A percentile compares a stretch with the other conserved stretches of the same genome.
Conservation (phyloP, 2,888 invertebrate genomes). For the Pyrgus malvae region DNA sequence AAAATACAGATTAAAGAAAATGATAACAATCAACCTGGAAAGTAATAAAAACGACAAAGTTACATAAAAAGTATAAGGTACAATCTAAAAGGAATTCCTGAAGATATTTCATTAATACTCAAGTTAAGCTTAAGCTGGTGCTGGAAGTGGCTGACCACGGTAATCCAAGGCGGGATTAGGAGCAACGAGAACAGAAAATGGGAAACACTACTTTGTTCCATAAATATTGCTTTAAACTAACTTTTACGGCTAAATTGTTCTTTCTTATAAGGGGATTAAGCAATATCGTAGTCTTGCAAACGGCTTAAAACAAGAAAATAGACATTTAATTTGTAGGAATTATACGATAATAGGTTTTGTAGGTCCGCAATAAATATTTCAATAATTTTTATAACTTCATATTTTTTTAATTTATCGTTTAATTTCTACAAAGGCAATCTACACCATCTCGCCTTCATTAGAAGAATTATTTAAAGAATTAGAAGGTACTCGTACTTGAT, state of each 20-base stretch:
- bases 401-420: too few relatives aligned
- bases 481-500: too few relatives aligned
- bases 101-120: constrained; percentile 24
- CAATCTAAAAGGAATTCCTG: background rate
- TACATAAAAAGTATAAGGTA: background rate
- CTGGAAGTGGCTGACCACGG: constrained; percentile 27
- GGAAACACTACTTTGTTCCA: constrained; percentile 19
- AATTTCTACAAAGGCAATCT: too few relatives aligned
- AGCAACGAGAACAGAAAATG: constrained; percentile 22
- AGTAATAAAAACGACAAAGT: constrained; percentile 15
- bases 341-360: too few relatives aligned
- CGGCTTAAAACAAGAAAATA: background rate
- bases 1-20: too few relatives aligned
- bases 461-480: too few relatives aligned
- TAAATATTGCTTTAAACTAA: constrained; percentile 22
- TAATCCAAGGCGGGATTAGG: constrained; percentile 26
- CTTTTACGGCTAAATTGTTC: constrained; percentile 5
- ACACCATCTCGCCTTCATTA: too few relatives aligned
- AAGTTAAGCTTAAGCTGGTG: constrained; percentile 20
- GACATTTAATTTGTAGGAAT: background rate
- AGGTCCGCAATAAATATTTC: too few relatives aligned
- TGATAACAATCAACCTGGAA: too few relatives aligned
- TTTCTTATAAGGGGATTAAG: constrained; percentile 6
- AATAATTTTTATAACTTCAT: too few relatives aligned
- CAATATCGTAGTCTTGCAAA: constrained; percentile 1